These are phyloP conservation scores for Gymnobelideus leadbeateri DNA, from an alignment of 2,113 vertebrate genomes.

Conservation along the genomic window DNA sequence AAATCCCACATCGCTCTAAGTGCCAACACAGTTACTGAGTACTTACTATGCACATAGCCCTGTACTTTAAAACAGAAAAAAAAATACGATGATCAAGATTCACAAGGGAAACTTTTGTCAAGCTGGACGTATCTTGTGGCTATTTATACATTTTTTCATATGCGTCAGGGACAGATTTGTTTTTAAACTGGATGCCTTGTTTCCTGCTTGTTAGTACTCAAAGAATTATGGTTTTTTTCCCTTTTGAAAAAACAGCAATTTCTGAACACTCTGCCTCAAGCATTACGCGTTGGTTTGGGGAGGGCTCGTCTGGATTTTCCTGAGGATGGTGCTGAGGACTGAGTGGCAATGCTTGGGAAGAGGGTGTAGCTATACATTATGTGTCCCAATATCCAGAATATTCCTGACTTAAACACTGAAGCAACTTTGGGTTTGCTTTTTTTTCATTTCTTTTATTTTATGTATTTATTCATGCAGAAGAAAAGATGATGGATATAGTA, in stretches of 20 bases:
- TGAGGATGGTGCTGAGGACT: not conserved
- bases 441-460: not conserved
- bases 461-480: not conserved
- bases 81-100: not conserved
- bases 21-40: not conserved
- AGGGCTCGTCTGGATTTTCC: not conserved
- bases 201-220: not conserved
- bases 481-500: not conserved
- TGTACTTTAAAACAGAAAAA: not conserved
- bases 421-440: not conserved
- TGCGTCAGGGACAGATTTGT: not conserved
- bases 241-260: not conserved
- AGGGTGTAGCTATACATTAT: not conserved
- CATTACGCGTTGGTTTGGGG: not conserved
- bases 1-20: not conserved
- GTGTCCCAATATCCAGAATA: not conserved
- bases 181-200: not conserved
- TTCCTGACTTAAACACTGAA: not conserved
- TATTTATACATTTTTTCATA: not conserved
- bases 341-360: not conserved
- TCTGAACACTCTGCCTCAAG: not conserved
- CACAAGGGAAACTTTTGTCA: not conserved
- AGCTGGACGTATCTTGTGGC: not conserved
- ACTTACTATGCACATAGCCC: not conserved
- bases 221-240: not conserved